A percentile compares a stretch with the other conserved stretches of the same genome.
Conservation (phyloP, 2,797 vertebrate genomes). For the Chromis chromis region DNA sequence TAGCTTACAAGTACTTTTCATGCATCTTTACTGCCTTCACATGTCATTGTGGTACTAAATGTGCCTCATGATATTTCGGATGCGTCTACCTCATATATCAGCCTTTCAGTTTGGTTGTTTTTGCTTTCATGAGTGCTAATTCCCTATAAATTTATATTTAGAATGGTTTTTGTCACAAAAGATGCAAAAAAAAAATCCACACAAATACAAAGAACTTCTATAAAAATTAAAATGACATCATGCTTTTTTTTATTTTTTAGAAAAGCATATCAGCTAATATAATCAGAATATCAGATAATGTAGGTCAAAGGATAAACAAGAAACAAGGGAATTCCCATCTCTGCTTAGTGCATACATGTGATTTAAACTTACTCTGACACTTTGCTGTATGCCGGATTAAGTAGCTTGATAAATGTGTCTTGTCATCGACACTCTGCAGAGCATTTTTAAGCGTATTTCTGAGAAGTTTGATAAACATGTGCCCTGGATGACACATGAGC, state of each 20-base stretch:
- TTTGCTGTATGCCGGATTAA: neutral
- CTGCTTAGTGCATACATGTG: neutral
- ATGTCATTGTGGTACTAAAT: too few relatives aligned
- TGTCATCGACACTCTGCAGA: too few relatives aligned
- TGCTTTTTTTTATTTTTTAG: neutral
- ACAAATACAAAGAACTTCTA: neutral
- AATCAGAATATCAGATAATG: too few relatives aligned
- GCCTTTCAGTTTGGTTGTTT: too few relatives aligned
- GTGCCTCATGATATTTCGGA: too few relatives aligned
- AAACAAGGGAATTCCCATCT: neutral
- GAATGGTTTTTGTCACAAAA: neutral
- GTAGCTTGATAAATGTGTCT: neutral
- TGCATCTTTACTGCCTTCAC: too few relatives aligned
- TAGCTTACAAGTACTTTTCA: neutral
- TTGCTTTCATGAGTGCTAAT: neutral
- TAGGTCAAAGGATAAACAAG: neutral
- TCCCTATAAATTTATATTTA: neutral
- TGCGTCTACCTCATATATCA: too few relatives aligned
- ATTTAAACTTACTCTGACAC: neutral
- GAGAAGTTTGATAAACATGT: neutral
- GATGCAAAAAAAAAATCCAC: too few relatives aligned
- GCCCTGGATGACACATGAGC: neutral
- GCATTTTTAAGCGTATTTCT: neutral
- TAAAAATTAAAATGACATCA: neutral
- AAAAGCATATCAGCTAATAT: too few relatives aligned